Evolutionary conservation across 2,888 invertebrate species (phyloP).

Genomic region (Ariolimax columbianus): DNA sequence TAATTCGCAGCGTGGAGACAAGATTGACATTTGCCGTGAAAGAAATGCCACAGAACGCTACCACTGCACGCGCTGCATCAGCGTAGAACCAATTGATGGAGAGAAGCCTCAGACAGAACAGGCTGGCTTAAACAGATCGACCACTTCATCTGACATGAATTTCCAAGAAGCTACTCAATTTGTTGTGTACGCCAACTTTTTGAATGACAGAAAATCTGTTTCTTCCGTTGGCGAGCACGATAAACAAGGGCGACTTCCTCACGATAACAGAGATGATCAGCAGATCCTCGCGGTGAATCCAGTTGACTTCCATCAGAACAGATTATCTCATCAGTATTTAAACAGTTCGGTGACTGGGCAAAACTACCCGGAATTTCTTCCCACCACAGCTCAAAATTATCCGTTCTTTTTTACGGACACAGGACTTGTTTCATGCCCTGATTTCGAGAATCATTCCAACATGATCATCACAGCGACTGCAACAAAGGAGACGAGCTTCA

Average conservation of each 20-base stretch:
- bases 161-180: background rate
- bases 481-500: constrained; percentile 22
- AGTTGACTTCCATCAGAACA: background rate
- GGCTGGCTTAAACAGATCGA: background rate
- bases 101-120: background rate
- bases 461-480: constrained; percentile 35
- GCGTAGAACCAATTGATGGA: background rate
- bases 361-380: constrained; percentile 22
- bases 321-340: constrained; percentile 43
- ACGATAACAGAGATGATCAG: background rate
- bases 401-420: constrained; percentile 33
- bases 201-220: background rate
- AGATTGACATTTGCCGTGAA: background rate
- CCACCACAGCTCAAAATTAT: background rate
- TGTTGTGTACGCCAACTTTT: constrained; percentile 28
- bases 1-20: background rate
- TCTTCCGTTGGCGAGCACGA: background rate
- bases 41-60: too few relatives aligned
- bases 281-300: constrained; percentile 32
- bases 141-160: constrained; percentile 21
- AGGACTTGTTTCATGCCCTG: constrained; percentile 8
- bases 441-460: constrained; percentile 14
- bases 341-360: constrained; percentile 40
- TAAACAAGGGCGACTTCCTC: background rate
- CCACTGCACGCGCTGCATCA: background rate